Percentiles rank a stretch among this genome's conserved stretches.
Evolutionary conservation across 1,140 invertebrate species (phyloP).

Genomic region (Laodelphax striatellus): DNA sequence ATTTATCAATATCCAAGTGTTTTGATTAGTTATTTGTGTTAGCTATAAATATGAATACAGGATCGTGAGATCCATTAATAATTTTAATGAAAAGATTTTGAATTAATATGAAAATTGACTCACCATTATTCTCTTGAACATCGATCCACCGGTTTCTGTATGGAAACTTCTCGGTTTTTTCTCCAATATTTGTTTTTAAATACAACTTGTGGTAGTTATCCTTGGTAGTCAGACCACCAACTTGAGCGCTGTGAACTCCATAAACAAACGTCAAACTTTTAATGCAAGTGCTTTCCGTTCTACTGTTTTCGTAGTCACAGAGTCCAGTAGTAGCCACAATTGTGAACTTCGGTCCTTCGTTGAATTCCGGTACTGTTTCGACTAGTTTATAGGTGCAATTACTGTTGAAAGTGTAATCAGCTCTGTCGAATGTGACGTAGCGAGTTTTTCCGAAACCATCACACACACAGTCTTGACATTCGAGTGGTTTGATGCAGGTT

Average conservation of each 20-base stretch:
- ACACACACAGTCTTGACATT: constrained; percentile 65
- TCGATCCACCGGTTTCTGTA: constrained; percentile 40
- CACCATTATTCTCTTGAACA: constrained; percentile 23
- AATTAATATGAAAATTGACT: neutral
- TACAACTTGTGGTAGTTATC: too few species aligned
- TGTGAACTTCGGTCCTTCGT: constrained; percentile 49
- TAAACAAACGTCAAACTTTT: constrained; percentile 50
- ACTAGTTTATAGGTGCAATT: constrained; percentile 72
- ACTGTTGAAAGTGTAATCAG: constrained; percentile 54
- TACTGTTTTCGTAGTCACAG: constrained; percentile 32
- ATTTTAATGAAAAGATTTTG: too few species aligned
- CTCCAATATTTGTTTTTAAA: constrained; percentile 27
- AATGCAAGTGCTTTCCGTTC: constrained; percentile 41
- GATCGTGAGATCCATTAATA: too few species aligned
- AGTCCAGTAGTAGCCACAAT: constrained; percentile 44
- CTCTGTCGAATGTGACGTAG: constrained; percentile 60
- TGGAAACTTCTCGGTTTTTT: constrained; percentile 34
- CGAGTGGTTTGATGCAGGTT: constrained; percentile 51
- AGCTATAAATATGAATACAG: too few species aligned
- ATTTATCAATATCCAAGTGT: too few species aligned
- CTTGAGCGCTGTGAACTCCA: constrained; percentile 44
- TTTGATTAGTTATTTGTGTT: too few species aligned
- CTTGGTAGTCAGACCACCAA: constrained; percentile 24
- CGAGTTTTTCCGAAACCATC: constrained; percentile 56
- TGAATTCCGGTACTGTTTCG: constrained; percentile 36